A percentile compares a stretch with the other conserved stretches of the same genome.
Conservation (phyloP, 2,797 vertebrate species). For the Anguilla marmorata region DNA sequence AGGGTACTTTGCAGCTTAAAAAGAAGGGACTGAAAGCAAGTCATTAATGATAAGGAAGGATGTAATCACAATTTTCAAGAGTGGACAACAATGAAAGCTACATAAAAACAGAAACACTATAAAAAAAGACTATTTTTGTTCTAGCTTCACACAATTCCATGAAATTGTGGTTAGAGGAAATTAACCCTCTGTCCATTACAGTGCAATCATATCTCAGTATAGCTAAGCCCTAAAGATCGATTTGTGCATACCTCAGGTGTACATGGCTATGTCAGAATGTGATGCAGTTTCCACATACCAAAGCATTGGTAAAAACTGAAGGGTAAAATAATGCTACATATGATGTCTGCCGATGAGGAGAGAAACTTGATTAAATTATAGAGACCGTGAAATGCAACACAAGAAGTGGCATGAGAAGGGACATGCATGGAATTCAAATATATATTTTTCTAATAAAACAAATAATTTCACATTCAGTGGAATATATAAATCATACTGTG, state of each 20-base stretch:
- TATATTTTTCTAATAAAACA: neutral
- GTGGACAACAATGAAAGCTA: neutral
- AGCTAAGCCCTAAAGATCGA: neutral
- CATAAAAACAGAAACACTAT: neutral
- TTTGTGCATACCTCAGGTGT: neutral
- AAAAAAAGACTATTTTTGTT: neutral
- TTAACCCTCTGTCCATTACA: neutral
- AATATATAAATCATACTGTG: no score
- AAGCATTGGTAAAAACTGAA: no score
- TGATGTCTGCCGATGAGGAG: no score
- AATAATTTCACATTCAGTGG: no score
- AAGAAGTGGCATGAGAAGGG: neutral
- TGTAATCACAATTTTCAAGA: neutral
- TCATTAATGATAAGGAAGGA: neutral
- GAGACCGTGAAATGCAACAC: neutral
- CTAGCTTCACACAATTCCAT: neutral
- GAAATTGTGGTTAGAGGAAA: neutral
- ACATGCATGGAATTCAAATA: neutral
- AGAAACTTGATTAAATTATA: no score
- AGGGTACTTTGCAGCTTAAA: neutral
- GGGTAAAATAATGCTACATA: no score
- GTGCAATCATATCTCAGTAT: neutral
- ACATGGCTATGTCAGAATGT: neutral
- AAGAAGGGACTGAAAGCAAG: neutral
- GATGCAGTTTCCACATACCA: neutral